Evolutionary conservation across 2,113 vertebrate genomes (phyloP), one percentile per base, ranked within the genome.

Genomic region (Caranx ignobilis): DNA sequence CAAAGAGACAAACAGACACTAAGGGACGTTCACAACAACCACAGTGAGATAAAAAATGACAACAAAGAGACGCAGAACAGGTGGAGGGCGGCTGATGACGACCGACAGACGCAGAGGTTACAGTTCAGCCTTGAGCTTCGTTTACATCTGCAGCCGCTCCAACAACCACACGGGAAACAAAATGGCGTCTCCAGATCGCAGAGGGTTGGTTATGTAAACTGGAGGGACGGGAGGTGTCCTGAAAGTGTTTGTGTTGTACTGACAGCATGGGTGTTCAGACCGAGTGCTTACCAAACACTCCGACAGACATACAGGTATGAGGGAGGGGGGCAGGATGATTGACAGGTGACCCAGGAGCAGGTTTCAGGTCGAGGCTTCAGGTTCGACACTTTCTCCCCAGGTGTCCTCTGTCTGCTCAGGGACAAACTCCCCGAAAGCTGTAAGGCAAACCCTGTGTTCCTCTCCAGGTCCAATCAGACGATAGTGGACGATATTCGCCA

Each of bases 401-500:
- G 39, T 39, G 7, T 39, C 6, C 6, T 7, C 11, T 10, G 8
- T 41, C 11, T 2, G 39, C 1, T 41, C 39, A 41, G 39, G 2
- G 39, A 41, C 37, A 8, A 41, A 41, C 39, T 41, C 3, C 39
- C 39, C 39, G 11, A 41, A 41, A 41, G 39, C 0, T 41, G 39
- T 41, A 21, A 79, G 19, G 9, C 54, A 11, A 65, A 12, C 31
- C 12, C 11, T 50, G 2, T 26, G 26, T 11, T 90, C 78, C 39
- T 71, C 62, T 64, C 68, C 92, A 98, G 98, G 91, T 94, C 97
- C 85, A 95, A 95, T 59, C 94, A 95, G 84, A 92, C 92, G 62
- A 95, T 99, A 52, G 93, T 98, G 48, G 96, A 96, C 76, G 97
- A 97, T 72, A 94, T 99, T 93, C 92, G 87, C 79, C 89, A 78